Percentiles rank a stretch among this genome's conserved stretches.
Evolutionary conservation across 2,797 vertebrate species (phyloP).

Genomic region (Discoglossus pictus): DNA sequence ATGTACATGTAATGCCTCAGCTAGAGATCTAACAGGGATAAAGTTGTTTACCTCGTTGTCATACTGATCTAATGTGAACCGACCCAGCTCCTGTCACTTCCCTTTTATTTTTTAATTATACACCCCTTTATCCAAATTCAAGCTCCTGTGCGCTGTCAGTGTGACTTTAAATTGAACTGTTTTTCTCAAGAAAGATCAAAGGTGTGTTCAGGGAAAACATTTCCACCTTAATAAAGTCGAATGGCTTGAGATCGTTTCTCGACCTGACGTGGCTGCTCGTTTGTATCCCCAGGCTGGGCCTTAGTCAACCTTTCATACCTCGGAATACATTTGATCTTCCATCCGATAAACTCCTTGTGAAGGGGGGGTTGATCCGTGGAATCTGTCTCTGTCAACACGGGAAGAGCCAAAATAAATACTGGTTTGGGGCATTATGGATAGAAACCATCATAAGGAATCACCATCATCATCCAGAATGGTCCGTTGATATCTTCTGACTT

Average conservation of each 20-base stretch:
- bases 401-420: slow-evolving; percentile 30
- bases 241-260: slow-evolving; percentile 35
- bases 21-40: too few relatives aligned
- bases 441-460: slow-evolving; percentile 33
- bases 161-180: slow-evolving; percentile 39
- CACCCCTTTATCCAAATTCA: slow-evolving; percentile 7
- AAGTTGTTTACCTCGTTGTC: slow-evolving; percentile 30
- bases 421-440: slow-evolving; percentile 14
- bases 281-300: slow-evolving; percentile 39
- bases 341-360: slow-evolving; percentile 45
- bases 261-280: slow-evolving; percentile 36
- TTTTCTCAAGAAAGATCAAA: slow-evolving; percentile 45
- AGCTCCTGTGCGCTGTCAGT: slow-evolving; percentile 28
- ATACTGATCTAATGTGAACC: slow-evolving; percentile 23
- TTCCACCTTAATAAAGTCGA: slow-evolving; percentile 43
- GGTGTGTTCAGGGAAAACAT: slow-evolving; percentile 44
- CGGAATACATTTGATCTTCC: slow-evolving; percentile 46
- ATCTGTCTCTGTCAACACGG: slow-evolving; percentile 43
- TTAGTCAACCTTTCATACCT: slow-evolving; percentile 38
- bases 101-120: slow-evolving; percentile 42
- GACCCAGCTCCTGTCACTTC: slow-evolving; percentile 28
- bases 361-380: slow-evolving; percentile 38
- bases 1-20: too few relatives aligned
- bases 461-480: not conserved
- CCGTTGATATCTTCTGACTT: slow-evolving; percentile 15